Conservation (phyloP, 2,797 vertebrate species). For the Phyllotis vaccarum region DNA sequence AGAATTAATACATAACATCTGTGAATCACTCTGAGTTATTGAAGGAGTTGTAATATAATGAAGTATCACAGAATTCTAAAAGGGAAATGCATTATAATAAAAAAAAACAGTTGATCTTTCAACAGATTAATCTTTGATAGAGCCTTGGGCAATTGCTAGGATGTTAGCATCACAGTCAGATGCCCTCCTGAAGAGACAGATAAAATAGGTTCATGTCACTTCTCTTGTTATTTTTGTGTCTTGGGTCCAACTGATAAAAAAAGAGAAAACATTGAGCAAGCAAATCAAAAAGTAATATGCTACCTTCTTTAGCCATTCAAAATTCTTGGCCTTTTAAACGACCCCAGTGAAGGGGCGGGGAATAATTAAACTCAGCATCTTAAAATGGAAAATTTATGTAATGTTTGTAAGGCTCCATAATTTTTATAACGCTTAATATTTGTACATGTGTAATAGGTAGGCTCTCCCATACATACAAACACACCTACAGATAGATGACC, state of each 20-base stretch:
- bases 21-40: slow-evolving; percentile 41
- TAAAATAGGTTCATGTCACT: slow-evolving; percentile 13
- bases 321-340: neutral
- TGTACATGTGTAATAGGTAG: too few species aligned
- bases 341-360: neutral
- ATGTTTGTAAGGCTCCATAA: slow-evolving; percentile 30
- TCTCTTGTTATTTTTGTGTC: slow-evolving; percentile 57
- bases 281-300: neutral
- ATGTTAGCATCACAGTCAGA: neutral
- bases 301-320: slow-evolving; percentile 38
- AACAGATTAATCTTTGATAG: slow-evolving; percentile 68
- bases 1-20: slow-evolving; percentile 56
- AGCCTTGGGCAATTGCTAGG: slow-evolving; percentile 51
- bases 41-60: slow-evolving; percentile 65
- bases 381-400: neutral
- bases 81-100: slow-evolving; percentile 70
- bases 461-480: too few species aligned
- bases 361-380: neutral
- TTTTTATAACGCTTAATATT: too few species aligned
- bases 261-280: neutral
- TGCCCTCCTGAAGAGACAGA: slow-evolving; percentile 59
- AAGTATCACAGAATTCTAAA: slow-evolving; percentile 72
- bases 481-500: neutral
- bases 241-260: neutral
- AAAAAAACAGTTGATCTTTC: slow-evolving; percentile 61